Base-by-base conservation (phyloP, 2,797 vertebrate species). In the Leptatherina wallacei region DNA sequence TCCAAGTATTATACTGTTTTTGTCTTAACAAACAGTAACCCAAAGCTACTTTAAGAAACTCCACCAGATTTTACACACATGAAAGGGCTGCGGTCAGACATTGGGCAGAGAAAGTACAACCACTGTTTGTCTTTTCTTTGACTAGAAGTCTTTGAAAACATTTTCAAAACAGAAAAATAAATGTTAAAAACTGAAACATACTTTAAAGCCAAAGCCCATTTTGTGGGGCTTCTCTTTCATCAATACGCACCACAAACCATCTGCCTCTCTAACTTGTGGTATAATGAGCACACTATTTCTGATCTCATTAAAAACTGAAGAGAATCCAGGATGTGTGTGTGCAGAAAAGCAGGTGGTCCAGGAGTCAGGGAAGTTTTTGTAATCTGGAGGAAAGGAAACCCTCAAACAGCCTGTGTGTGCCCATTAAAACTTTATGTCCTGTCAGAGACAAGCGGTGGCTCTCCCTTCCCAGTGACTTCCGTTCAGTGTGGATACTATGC, bases 301-400 rank as follows among this genome's bases (percentile, higher is more conserved):
- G 2, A 36, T 51, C 4, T 20, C 32, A 74, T 4, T 24, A 55
- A 67, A 71, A 54, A 44, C 10, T 4, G 22, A 68, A 36, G 47
- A 0, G 42, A 69, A 60, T 60, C 14, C 18, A 44, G 14, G 2
- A 20, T 33, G 55, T 16, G 3, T 35, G 3, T 33, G 16, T 29
- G 57, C 69, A 61, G 20, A 71, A 22, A 47, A 49, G 38, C 69
- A 38, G 49, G 70, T 67, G 73, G 58, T 80, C 52, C 13, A 24
- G 29, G 54, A 65, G 58, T 85, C 66, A 77, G 42, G 56, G 24
- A 65, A 29, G 56, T 67, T 67, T 69, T 72, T 49, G 44, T 60
- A 4, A 61, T 68, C 18, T 18, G 18, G 47, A 30, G 29, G 29
- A 66, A 56, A 71, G 66, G 44, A 83, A 67, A 22, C 33, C 12